A percentile compares a stretch with the other conserved stretches of the same genome.
Conservation (phyloP, 1,140 invertebrate genomes). For the Scaptomyza graminum region DNA sequence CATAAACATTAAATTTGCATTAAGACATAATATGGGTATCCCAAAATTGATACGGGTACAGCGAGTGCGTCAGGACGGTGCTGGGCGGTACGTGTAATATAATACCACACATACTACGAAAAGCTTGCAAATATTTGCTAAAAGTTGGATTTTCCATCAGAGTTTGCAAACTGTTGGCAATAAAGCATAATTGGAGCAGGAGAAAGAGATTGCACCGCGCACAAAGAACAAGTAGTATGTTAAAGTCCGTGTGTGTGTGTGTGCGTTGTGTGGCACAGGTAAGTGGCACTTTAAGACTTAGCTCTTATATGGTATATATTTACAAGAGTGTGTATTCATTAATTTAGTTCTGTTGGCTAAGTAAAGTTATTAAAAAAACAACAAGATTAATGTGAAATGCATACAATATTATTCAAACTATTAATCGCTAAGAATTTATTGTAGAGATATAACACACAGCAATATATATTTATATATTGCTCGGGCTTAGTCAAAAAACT, state of each 20-base stretch:
- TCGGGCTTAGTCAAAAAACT: not conserved
- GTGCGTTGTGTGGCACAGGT: not conserved
- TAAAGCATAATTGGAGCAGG: slow-evolving; percentile 16
- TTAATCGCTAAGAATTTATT: not conserved
- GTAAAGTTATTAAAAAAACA: not conserved
- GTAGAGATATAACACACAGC: not conserved
- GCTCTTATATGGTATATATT: not conserved
- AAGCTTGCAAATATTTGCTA: slow-evolving; percentile 68
- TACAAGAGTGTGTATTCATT: not conserved
- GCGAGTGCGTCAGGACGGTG: not conserved
- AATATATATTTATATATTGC: not conserved
- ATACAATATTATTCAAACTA: slow-evolving; percentile 1
- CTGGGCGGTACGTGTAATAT: slow-evolving; percentile 27
- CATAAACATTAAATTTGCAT: slow-evolving; percentile 39
- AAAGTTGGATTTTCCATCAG: slow-evolving; percentile 46
- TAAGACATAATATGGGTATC: slow-evolving; percentile 6
- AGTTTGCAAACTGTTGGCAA: slow-evolving; percentile 31
- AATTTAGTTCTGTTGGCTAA: not conserved
- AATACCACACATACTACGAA: slow-evolving; percentile 53
- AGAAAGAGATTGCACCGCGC: not conserved
- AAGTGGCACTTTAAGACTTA: not conserved
- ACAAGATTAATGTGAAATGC: not conserved
- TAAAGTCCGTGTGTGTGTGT: no score
- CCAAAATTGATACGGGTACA: slow-evolving; percentile 24
- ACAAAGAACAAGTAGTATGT: not conserved